Evolutionary conservation across 2,113 vertebrate species (phyloP).

Genomic region (Rhipidura dahli): DNA sequence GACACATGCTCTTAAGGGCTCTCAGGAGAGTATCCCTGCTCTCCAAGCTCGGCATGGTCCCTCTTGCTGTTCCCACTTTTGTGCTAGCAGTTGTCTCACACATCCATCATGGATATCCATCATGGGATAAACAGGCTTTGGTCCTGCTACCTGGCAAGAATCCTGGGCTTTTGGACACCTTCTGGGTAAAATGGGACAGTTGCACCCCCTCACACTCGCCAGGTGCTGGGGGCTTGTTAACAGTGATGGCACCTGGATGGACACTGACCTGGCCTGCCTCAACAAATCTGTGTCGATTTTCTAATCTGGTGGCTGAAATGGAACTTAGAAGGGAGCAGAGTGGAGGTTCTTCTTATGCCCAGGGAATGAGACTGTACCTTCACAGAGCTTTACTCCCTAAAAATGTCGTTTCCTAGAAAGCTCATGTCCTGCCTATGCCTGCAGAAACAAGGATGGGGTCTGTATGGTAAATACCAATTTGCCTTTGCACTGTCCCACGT

Average conservation of each 20-base stretch:
- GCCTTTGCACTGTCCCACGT: rapidly evolving
- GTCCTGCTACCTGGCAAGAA: background rate
- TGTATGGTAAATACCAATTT: background rate
- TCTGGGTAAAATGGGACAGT: background rate
- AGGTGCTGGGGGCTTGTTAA: background rate
- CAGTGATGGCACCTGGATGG: background rate
- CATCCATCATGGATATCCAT: background rate
- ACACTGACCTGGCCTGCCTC: background rate
- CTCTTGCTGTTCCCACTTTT: background rate
- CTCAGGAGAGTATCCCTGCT: background rate
- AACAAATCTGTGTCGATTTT: background rate
- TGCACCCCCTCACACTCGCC: background rate
- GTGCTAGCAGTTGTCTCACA: background rate
- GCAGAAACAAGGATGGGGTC: rapidly evolving
- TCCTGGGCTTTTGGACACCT: background rate
- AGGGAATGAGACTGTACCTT: background rate
- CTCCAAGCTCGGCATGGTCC: rapidly evolving
- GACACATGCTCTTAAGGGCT: background rate
- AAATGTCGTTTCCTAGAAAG: background rate
- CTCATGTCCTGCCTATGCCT: background rate
- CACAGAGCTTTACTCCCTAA: background rate
- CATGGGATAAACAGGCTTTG: background rate
- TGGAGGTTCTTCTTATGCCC: background rate
- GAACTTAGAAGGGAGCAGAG: background rate
- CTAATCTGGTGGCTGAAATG: background rate